Conservation (phyloP, 2,113 vertebrate genomes). For the Anolis carolinensis region DNA sequence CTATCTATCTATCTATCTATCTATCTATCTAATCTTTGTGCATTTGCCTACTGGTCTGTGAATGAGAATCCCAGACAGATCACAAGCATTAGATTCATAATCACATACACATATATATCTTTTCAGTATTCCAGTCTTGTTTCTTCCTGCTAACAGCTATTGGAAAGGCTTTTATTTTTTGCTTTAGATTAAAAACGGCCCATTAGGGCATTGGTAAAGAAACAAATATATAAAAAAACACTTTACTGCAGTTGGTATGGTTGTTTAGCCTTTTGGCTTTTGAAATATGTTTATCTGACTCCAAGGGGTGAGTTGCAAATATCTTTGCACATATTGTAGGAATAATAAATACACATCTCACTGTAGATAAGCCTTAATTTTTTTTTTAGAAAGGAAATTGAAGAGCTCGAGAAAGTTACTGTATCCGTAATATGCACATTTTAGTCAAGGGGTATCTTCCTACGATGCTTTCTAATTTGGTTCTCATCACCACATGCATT, state of each 20-base stretch:
- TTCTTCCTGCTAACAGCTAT: background rate
- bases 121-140: background rate
- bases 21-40: background rate
- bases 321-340: background rate
- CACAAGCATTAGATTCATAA: background rate
- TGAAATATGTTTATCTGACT: no score
- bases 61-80: background rate
- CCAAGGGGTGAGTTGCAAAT: background rate
- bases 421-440: no score
- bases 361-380: background rate
- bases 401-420: no score
- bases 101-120: no score
- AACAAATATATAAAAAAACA: background rate
- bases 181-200: conserved; percentile 10
- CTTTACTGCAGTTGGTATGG: conserved; percentile 6
- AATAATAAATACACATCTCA: background rate
- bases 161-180: background rate
- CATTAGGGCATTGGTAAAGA: conserved; percentile 5
- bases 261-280: background rate
- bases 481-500: no score
- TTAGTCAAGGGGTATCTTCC: no score
- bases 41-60: background rate
- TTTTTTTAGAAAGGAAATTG: background rate
- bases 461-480: no score
- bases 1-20: no score